Evolutionary conservation across 2,888 invertebrate genomes (phyloP), one percentile per base, ranked within the genome.

Genomic region (Cinara cedri): DNA sequence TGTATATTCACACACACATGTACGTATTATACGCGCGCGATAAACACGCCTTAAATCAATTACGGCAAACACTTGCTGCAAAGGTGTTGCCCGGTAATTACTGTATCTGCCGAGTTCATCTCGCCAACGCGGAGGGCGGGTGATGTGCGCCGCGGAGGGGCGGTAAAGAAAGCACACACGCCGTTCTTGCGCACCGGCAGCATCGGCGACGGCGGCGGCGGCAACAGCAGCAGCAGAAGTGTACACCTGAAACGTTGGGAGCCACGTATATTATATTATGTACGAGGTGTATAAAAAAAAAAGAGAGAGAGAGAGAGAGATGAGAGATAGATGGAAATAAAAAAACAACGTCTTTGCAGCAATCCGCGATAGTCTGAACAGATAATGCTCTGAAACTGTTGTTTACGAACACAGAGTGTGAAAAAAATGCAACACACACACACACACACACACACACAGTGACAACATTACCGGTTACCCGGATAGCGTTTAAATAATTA

Each of bases 11-110:
- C n/a, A n/a, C n/a, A n/a, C n/a, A n/a, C n/a, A n/a, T n/a, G n/a
- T n/a, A n/a, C 24, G 24, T 66, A 21, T 14, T n/a, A 49, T 46
- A 72, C n/a, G 13, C 55, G 34, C 60, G 76, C 46, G 66, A 78
- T 68, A 78, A 78, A 78, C 76, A 62, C 78, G 70, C 78, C 70
- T 78, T 78, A 78, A 78, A 78, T 78, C 78, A 78, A 78, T 78
- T 78, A 78, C 78, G 60, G 60, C 70, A 51, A 70, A 78, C 70
- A 70, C 78, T 78, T 74, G 78, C 78, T 60, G 75, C 70, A 76
- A 75, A 81, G 80, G 81, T 81, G 81, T 80, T 80, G 82, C 65
- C 72, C 72, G 80, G 80, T 82, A 81, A 81, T 81, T 80, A 81
- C 81, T 81, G 80, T 82, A 70, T 78, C 68, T 70, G 70, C 60